Evolutionary conservation across 2,888 invertebrate genomes (phyloP).

Genomic region (Leucophora obtusa): DNA sequence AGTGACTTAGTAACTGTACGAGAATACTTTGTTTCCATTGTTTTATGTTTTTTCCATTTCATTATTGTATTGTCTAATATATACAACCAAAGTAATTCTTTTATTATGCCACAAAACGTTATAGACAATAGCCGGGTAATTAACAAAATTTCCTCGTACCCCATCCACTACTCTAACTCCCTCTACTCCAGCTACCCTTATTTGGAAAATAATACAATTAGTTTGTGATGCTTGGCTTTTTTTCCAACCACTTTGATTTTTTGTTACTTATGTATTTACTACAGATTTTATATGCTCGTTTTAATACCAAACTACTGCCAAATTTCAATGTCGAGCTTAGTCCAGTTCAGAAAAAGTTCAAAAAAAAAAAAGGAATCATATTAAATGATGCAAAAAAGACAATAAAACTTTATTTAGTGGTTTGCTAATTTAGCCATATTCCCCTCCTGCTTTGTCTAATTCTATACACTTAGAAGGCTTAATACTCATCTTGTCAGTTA

Average conservation of each 20-base stretch:
- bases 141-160: conserved; percentile 47
- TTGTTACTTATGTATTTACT: neutral
- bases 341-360: conserved; percentile 23
- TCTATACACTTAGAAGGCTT: conserved; percentile 43
- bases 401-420: conserved; percentile 60
- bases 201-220: conserved; percentile 55
- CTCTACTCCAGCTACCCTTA: conserved; percentile 25
- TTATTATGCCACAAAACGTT: conserved; percentile 58
- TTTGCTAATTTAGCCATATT: conserved; percentile 60
- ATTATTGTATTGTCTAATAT: conserved; percentile 42
- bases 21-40: conserved; percentile 16
- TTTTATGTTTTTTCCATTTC: conserved; percentile 8
- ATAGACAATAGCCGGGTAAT: conserved; percentile 60
- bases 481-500: conserved; percentile 51
- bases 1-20: conserved; percentile 31
- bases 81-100: conserved; percentile 45
- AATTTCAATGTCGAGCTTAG: conserved; percentile 23
- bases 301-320: neutral
- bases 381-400: conserved; percentile 62
- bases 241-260: conserved; percentile 18
- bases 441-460: conserved; percentile 18
- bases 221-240: conserved; percentile 44
- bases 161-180: conserved; percentile 7
- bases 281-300: conserved; percentile 19
- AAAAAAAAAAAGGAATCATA: conserved; percentile 16